Evolutionary conservation across 2,797 vertebrate species (phyloP), one percentile per base, ranked within the genome.

Genomic region (Sciaenops ocellatus): DNA sequence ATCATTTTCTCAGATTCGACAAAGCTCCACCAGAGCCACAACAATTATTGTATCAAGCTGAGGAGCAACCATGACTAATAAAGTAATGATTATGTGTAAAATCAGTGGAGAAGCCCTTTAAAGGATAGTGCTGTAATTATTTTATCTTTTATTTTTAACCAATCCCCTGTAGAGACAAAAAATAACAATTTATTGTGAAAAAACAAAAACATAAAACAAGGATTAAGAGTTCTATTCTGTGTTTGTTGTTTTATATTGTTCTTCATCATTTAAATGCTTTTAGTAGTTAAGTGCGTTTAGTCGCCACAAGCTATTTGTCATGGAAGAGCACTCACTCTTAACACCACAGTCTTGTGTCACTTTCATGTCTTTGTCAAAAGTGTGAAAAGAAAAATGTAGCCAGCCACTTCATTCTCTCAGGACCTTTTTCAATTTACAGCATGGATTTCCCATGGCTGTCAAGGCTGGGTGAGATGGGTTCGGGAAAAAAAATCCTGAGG

Each of bases 371-470:
- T 75, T 70, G 41, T 76, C 55, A 60, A 51, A 22, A 20, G 71
- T 24, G 71, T 80, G 56, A 80, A 85, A 87, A 63, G 47, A 34
- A 47, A 76, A 84, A 87, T 81, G 44, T 63, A 61, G 48, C 57
- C 17, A 24, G 57, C 71, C 71, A 56, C 71, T 67, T 86, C 6
- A 70, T 79, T 86, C 85, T 86, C 89, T 78, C 42, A 34, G 77
- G 83, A 80, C 57, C 44, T 28, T 83, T 89, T 90, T 91, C 81
- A 81, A 80, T 92, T 91, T 83, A 67, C 80, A 79, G 70, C 68
- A 80, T 89, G 85, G 80, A 89, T 92, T 91, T 90, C 76, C 82
- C 48, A 70, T 67, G 80, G 70, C 79, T 85, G 82, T 79, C 63
- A 77, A 76, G 69, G 61, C 70, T 50, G 74, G 69, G 48, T 75